These are phyloP conservation scores for Halichoerus grypus DNA, from an alignment of 2,113 vertebrate species.

Conservation along the genomic window DNA sequence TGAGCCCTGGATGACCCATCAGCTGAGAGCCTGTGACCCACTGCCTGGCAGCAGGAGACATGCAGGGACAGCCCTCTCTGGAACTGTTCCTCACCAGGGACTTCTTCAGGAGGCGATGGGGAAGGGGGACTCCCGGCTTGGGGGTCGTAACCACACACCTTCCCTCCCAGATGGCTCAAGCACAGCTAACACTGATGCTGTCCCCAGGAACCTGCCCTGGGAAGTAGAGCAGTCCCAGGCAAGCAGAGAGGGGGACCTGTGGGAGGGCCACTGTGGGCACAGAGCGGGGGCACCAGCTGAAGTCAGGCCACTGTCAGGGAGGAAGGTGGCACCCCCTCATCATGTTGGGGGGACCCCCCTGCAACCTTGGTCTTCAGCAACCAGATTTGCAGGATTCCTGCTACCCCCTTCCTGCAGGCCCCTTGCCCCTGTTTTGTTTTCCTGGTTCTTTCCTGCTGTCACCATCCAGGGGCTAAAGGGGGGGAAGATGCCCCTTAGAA, in stretches of 20 bases:
- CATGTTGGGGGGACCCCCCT: no score
- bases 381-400: background rate
- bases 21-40: slow-evolving; percentile 32
- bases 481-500: background rate
- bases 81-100: background rate
- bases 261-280: background rate
- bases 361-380: background rate
- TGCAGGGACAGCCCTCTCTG: background rate
- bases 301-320: background rate
- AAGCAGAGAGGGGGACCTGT: background rate
- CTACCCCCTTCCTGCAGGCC: background rate
- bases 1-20: background rate
- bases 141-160: background rate
- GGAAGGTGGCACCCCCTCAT: background rate
- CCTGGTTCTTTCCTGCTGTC: background rate
- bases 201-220: rapidly evolving
- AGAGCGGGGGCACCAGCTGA: background rate
- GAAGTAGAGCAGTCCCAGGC: background rate
- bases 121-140: background rate
- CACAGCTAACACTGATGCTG: background rate
- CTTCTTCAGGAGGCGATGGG: background rate
- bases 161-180: background rate
- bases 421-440: background rate
- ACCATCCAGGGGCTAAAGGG: background rate
- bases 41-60: background rate